Percentiles rank a stretch among this genome's conserved stretches.
phyloP scores from a whole-genome alignment of 2,113 vertebrate species.

The Oryzias javanicus region DNA sequence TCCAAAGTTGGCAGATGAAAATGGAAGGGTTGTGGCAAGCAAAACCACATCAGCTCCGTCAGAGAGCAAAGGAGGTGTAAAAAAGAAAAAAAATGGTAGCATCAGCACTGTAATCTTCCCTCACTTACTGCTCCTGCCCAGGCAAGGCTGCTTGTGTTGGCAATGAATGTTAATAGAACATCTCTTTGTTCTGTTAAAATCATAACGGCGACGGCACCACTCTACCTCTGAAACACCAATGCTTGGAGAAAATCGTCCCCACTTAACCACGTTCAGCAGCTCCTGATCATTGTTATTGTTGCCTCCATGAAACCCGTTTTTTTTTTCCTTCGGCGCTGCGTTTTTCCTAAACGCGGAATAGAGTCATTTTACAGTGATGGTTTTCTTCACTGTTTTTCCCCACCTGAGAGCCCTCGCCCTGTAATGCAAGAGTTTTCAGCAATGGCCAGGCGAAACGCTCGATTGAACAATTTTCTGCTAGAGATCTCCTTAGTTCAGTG shows the following conservation, averaged over 20 bases:
- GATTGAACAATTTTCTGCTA: constrained; percentile 67
- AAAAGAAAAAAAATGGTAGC: constrained; percentile 39
- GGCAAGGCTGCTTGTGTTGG: constrained; percentile 49
- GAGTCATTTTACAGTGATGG: constrained; percentile 50
- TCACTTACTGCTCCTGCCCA: constrained; percentile 46
- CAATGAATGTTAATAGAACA: constrained; percentile 52
- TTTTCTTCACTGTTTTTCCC: constrained; percentile 53
- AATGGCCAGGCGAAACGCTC: constrained; percentile 47
- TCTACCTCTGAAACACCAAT: constrained; percentile 37
- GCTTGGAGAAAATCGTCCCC: constrained; percentile 42
- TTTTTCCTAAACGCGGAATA: constrained; percentile 41
- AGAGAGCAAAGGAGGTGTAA: constrained; percentile 43
- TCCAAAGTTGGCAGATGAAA: constrained; percentile 54
- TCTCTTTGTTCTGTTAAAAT: constrained; percentile 58
- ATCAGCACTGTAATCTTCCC: constrained; percentile 59
- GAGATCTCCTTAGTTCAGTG: constrained; percentile 57
- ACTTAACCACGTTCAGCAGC: constrained; percentile 46
- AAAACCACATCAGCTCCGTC: constrained; percentile 24
- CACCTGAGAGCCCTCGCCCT: constrained; percentile 49
- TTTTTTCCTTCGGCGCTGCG: constrained; percentile 13
- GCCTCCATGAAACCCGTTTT: constrained; percentile 49
- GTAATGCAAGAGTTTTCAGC: constrained; percentile 49
- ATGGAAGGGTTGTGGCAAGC: constrained; percentile 48
- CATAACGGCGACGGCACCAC: constrained; percentile 26
- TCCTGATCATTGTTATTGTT: constrained; percentile 62